These are phyloP conservation scores for Imbricaverruca yamaguchii DNA, from an alignment of 2,888 invertebrate genomes.

Conservation along the genomic window DNA sequence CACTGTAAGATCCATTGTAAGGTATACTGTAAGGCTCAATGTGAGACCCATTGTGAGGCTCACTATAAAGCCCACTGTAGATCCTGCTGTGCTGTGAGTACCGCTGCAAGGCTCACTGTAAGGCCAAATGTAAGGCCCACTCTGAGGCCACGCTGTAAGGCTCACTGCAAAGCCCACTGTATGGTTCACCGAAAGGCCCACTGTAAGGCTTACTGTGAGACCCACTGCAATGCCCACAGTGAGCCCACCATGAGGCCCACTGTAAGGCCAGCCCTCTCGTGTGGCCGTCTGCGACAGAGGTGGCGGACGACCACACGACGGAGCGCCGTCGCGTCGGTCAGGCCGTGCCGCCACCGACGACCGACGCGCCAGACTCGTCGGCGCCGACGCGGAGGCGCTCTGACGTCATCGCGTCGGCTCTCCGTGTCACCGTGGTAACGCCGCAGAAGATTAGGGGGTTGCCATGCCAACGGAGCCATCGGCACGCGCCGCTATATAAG, in stretches of 20 bases:
- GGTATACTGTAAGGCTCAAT: too few relatives aligned
- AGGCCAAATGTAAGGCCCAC: too few relatives aligned
- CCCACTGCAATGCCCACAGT: background rate
- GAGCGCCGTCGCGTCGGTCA: background rate
- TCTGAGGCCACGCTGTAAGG: too few relatives aligned
- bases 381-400: background rate
- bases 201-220: too few relatives aligned
- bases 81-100: too few relatives aligned
- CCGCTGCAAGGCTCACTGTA: too few relatives aligned
- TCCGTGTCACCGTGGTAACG: conserved; percentile 19
- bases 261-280: background rate
- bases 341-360: background rate
- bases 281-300: background rate
- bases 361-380: background rate
- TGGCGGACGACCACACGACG: background rate
- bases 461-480: conserved; percentile 10
- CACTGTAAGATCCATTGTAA: too few relatives aligned
- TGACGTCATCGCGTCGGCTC: background rate
- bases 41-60: too few relatives aligned
- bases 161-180: too few relatives aligned
- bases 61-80: too few relatives aligned
- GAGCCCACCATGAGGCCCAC: background rate
- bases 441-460: conserved; percentile 19
- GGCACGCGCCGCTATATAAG: conserved; percentile 8
- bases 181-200: too few relatives aligned